Conservation (phyloP, 92 coral and sea anemone species). For the Pocillopora grandis region DNA sequence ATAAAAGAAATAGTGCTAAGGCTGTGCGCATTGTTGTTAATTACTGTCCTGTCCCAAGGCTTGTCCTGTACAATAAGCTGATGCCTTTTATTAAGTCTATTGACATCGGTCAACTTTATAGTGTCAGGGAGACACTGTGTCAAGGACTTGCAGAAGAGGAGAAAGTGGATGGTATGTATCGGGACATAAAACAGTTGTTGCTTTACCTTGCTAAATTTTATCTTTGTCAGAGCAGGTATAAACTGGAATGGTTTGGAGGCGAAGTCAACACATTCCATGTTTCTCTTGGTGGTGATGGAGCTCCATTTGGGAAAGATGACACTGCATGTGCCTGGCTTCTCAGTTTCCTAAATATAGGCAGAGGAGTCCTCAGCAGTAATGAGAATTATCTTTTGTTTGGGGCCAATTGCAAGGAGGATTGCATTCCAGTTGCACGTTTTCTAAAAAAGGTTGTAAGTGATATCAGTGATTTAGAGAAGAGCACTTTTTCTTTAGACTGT, state of each 20-base stretch:
- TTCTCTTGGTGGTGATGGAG: conserved; percentile 70
- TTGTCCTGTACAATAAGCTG: conserved; percentile 53
- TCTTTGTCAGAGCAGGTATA: conserved; percentile 32
- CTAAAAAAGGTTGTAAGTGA: conserved; percentile 36
- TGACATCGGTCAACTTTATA: conserved; percentile 44
- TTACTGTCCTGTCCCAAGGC: conserved; percentile 45
- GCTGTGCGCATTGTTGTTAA: conserved; percentile 47
- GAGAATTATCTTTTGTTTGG: conserved; percentile 61
- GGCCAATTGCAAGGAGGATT: conserved; percentile 61
- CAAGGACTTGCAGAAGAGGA: conserved; percentile 42
- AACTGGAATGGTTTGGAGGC: conserved; percentile 40
- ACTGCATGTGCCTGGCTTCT: conserved; percentile 68
- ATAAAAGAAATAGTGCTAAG: conserved; percentile 13
- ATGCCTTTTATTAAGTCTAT: conserved; percentile 57
- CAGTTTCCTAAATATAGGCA: conserved; percentile 50
- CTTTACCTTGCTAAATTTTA: conserved; percentile 49
- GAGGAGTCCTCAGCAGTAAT: conserved; percentile 50
- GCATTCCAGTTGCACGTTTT: conserved; percentile 49
- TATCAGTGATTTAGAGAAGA: conserved; percentile 36
- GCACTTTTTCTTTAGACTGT: conserved; percentile 18
- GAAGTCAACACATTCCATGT: conserved; percentile 49
- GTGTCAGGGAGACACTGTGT: conserved; percentile 52
- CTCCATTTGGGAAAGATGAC: conserved; percentile 68
- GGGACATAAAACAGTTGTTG: conserved; percentile 43
- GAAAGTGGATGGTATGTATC: conserved; percentile 48